Evolutionary conservation across 2,797 vertebrate species (phyloP).

Genomic region (Crenichthys baileyi): DNA sequence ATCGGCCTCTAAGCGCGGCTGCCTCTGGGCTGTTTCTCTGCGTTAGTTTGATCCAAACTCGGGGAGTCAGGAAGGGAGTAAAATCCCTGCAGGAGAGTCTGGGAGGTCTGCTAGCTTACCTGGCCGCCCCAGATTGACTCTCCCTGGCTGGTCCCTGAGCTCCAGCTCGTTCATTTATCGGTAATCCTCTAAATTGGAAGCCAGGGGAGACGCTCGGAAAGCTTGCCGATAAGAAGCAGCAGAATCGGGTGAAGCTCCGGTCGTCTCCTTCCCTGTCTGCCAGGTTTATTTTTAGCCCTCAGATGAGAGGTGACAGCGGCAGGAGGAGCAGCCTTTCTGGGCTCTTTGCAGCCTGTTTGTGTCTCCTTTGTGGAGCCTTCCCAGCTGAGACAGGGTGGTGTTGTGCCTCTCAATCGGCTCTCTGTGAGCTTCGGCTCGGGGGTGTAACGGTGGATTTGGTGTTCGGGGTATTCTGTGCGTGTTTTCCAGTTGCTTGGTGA

Average conservation of each 20-base stretch:
- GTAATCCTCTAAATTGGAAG: neutral
- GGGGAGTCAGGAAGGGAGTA: neutral
- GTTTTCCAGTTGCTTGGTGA: slow-evolving; percentile 17
- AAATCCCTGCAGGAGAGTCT: neutral
- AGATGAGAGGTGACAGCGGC: slow-evolving; percentile 57
- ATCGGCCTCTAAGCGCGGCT: slow-evolving; percentile 14
- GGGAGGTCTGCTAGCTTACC: slow-evolving; percentile 17
- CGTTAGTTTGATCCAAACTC: neutral
- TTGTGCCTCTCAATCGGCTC: neutral
- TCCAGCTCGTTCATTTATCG: slow-evolving; percentile 10
- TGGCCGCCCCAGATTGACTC: neutral
- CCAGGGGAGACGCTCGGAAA: neutral
- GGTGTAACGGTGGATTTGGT: neutral
- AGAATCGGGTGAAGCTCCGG: slow-evolving; percentile 3
- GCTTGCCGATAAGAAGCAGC: neutral
- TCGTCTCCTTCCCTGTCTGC: slow-evolving; percentile 14
- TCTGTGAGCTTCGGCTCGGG: neutral
- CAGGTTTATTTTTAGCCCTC: slow-evolving; percentile 65
- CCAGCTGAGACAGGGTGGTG: neutral
- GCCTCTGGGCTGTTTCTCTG: neutral
- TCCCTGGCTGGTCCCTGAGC: neutral
- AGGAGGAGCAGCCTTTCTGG: slow-evolving; percentile 7
- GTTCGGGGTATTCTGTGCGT: neutral
- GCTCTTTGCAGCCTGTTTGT: slow-evolving; percentile 3
- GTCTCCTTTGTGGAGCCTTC: neutral